Percentiles rank a stretch among this genome's conserved stretches.
phyloP scores from a whole-genome alignment of 92 coral and sea anemone species.

The Blastomussa wellsi region DNA sequence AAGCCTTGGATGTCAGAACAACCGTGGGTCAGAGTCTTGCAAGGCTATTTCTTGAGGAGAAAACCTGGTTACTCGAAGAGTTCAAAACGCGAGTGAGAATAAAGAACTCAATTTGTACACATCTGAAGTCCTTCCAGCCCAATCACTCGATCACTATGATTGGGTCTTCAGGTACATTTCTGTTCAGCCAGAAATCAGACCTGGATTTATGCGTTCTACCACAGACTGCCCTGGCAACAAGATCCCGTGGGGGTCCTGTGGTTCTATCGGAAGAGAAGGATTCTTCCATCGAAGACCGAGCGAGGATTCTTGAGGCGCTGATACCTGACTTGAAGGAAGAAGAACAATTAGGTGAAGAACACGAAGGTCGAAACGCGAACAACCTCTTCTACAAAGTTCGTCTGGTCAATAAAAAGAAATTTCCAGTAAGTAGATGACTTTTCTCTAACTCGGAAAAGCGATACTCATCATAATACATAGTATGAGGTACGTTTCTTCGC shows the following conservation, averaged over 20 bases:
- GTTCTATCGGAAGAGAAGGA: background rate
- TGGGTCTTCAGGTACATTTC: slow-evolving; percentile 88
- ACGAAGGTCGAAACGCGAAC: background rate
- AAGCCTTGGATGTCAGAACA: background rate
- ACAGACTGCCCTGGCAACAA: background rate
- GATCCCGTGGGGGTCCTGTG: background rate
- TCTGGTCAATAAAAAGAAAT: slow-evolving; percentile 46
- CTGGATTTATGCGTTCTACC: slow-evolving; percentile 76
- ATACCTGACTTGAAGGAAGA: slow-evolving; percentile 13
- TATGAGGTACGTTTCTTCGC: too few relatives aligned
- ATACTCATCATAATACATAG: too few relatives aligned
- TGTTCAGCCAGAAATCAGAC: slow-evolving; percentile 84
- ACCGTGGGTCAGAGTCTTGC: slow-evolving; percentile 59
- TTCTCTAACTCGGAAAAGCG: background rate
- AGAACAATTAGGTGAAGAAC: background rate
- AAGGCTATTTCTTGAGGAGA: slow-evolving; percentile 55
- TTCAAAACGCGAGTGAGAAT: slow-evolving; percentile 67
- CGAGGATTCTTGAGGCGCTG: background rate
- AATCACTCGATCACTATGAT: slow-evolving; percentile 51
- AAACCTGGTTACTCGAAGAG: slow-evolving; percentile 51
- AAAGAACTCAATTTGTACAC: slow-evolving; percentile 33
- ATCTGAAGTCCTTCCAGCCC: slow-evolving; percentile 17
- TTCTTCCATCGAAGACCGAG: background rate
- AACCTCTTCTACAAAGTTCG: slow-evolving; percentile 47
- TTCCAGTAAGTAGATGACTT: slow-evolving; percentile 50